phyloP scores from a whole-genome alignment of 92 coral and sea anemone species.

The Isaurus tuberculatus region DNA sequence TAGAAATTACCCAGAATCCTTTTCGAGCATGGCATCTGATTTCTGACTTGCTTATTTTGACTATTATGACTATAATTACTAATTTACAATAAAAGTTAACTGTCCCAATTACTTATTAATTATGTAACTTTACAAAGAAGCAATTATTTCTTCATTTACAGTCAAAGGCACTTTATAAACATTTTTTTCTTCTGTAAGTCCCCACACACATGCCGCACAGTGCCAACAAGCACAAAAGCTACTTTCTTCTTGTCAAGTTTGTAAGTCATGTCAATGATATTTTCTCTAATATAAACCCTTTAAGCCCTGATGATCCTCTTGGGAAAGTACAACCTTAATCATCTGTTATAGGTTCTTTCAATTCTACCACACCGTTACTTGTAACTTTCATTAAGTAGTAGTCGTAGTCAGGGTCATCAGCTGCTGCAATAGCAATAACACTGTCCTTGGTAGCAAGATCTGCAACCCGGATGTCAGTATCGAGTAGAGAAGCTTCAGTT shows the following conservation, averaged over 20 bases:
- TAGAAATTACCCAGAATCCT: constrained; percentile 17
- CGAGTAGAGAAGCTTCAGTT: constrained; percentile 37
- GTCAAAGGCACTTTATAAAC: constrained; percentile 7
- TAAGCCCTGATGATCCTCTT: constrained; percentile 28
- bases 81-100: neutral
- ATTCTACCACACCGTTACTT: constrained; percentile 47
- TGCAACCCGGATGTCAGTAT: constrained; percentile 52
- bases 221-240: constrained; percentile 51
- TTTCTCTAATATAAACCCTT: constrained; percentile 52
- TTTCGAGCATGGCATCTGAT: neutral
- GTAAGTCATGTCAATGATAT: constrained; percentile 55
- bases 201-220: constrained; percentile 22
- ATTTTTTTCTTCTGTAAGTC: neutral
- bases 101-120: neutral
- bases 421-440: constrained; percentile 63
- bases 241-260: constrained; percentile 36
- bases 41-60: neutral
- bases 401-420: constrained; percentile 61
- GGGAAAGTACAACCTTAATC: constrained; percentile 53
- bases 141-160: neutral
- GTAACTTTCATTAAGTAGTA: constrained; percentile 62
- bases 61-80: neutral
- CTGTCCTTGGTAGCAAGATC: constrained; percentile 56
- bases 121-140: neutral
- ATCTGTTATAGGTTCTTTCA: constrained; percentile 34